Conservation (phyloP, 2,797 vertebrate genomes). For the Peromyscus attwateri region DNA sequence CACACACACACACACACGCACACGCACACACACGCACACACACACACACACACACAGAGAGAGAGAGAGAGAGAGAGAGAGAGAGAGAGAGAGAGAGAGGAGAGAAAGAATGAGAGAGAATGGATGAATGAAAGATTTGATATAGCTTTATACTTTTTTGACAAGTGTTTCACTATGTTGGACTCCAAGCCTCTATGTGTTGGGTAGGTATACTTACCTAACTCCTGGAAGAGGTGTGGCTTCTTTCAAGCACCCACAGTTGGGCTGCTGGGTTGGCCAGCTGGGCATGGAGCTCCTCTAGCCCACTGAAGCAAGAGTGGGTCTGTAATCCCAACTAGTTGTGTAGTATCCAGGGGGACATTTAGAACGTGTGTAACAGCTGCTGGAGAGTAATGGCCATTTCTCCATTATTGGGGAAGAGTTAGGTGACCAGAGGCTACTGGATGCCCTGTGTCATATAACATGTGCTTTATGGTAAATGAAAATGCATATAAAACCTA, state of each 20-base stretch:
- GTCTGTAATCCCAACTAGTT: neutral
- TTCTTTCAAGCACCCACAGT: neutral
- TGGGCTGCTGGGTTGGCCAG: neutral
- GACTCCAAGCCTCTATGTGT: neutral
- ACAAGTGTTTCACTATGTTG: too few relatives aligned
- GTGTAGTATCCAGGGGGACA: constrained; percentile 11
- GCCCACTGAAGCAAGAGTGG: neutral
- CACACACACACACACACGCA: neutral
- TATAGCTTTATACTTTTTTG: too few relatives aligned
- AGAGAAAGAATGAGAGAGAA: too few relatives aligned
- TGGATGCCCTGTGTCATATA: constrained; percentile 75
- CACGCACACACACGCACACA: fast-evolving
- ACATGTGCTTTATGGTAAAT: constrained; percentile 79
- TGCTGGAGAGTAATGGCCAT: constrained; percentile 65
- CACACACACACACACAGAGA: neutral
- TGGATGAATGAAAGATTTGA: too few relatives aligned
- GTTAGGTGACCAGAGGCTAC: constrained; percentile 68
- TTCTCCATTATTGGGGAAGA: constrained; percentile 64
- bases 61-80: too few relatives aligned
- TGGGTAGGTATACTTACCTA: neutral
- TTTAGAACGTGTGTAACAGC: constrained; percentile 61
- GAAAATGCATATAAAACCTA: constrained; percentile 78
- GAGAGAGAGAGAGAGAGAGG: too few relatives aligned
- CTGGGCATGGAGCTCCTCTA: neutral
- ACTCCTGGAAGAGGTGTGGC: neutral